Evolutionary conservation across 2,113 vertebrate genomes (phyloP).

Genomic region (Toxotes jaculatrix): DNA sequence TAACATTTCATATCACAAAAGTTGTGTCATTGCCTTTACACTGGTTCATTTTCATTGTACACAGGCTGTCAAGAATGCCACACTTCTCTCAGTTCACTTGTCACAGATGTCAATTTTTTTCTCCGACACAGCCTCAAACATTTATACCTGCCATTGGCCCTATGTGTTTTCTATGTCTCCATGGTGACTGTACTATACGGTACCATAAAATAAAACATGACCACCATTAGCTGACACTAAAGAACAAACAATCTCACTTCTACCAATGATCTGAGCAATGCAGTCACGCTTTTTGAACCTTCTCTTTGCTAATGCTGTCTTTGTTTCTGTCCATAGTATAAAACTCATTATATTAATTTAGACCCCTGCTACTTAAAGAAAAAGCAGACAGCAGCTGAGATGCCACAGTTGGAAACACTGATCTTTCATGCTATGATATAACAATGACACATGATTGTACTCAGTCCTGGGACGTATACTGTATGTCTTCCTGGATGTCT

Average conservation of each 20-base stretch:
- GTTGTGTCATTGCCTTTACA: slow-evolving; percentile 18
- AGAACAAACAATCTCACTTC: slow-evolving; percentile 3
- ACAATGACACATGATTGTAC: not conserved
- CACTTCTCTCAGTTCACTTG: slow-evolving; percentile 41
- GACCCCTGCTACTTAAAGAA: slow-evolving; percentile 50
- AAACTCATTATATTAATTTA: slow-evolving; percentile 27
- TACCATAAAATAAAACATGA: slow-evolving; percentile 16
- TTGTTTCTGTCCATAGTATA: slow-evolving; percentile 10
- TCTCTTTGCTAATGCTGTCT: not conserved
- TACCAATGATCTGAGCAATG: not conserved
- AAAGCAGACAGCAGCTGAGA: slow-evolving; percentile 34
- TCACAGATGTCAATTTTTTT: slow-evolving; percentile 46
- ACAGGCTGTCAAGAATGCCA: slow-evolving; percentile 39
- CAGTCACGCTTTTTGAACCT: slow-evolving; percentile 8
- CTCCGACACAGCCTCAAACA: slow-evolving; percentile 40
- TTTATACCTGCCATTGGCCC: slow-evolving; percentile 43
- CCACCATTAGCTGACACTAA: slow-evolving; percentile 41
- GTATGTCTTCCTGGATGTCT: not conserved
- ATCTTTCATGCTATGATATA: not conserved
- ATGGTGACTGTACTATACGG: slow-evolving; percentile 2
- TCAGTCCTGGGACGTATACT: not conserved
- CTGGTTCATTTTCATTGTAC: slow-evolving; percentile 40
- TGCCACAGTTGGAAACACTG: not conserved
- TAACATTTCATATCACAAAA: slow-evolving; percentile 40
- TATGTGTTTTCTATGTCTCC: slow-evolving; percentile 20